Percentiles rank a stretch among this genome's conserved stretches.
phyloP scores from a whole-genome alignment of 1,140 invertebrate species.

The Chlorops oryzae region DNA sequence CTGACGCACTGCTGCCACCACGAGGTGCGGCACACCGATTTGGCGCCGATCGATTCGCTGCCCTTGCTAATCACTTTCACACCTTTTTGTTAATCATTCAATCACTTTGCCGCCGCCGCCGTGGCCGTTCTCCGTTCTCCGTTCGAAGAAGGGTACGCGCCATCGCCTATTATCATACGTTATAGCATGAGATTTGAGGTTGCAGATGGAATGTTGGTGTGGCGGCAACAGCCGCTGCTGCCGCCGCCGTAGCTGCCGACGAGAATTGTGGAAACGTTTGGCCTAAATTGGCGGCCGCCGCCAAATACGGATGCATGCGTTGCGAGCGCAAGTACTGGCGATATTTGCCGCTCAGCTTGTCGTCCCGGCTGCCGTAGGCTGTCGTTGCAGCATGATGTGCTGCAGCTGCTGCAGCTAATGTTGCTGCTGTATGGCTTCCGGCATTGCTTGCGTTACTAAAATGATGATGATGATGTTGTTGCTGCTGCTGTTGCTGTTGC shows the following conservation, averaged over 20 bases:
- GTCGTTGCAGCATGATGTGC: constrained; percentile 25
- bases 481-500: constrained; percentile 7
- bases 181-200: constrained; percentile 54
- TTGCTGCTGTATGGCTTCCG: constrained; percentile 10
- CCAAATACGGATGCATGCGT: constrained; percentile 53
- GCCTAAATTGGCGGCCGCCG: constrained; percentile 36
- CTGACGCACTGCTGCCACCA: no score
- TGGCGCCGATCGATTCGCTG: no score
- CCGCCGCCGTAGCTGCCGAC: constrained; percentile 27
- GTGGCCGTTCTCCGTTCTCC: neutral
- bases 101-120: neutral
- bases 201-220: constrained; percentile 49
- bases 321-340: constrained; percentile 53
- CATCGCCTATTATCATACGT: constrained; percentile 50
- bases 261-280: constrained; percentile 49
- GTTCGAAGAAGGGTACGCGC: no score
- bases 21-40: no score
- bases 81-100: neutral
- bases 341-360: constrained; percentile 53
- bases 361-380: constrained; percentile 22
- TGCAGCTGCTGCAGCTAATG: constrained; percentile 13
- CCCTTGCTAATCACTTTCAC: no score
- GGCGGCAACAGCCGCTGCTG: constrained; percentile 20
- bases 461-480: constrained; percentile 21
- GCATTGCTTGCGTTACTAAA: constrained; percentile 22